Evolutionary conservation across 2,113 vertebrate genomes (phyloP).

Genomic region (Scolopax mira): DNA sequence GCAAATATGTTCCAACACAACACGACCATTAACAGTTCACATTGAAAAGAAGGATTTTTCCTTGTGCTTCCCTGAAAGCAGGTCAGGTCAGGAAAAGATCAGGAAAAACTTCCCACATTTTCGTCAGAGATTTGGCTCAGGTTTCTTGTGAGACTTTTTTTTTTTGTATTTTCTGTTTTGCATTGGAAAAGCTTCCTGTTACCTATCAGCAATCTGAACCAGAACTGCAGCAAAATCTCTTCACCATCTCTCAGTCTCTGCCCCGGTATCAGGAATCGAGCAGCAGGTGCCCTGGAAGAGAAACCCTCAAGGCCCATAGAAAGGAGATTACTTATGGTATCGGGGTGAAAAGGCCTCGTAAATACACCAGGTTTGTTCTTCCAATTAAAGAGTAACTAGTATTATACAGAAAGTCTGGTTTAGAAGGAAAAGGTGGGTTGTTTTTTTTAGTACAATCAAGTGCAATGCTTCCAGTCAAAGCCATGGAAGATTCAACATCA

Average conservation of each 20-base stretch:
- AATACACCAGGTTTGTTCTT: neutral
- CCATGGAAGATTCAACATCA: neutral
- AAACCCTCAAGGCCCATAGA: neutral
- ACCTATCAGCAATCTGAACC: neutral
- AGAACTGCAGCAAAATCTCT: neutral
- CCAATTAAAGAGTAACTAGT: neutral
- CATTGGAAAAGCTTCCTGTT: neutral
- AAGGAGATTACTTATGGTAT: rapidly evolving
- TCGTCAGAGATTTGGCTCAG: neutral
- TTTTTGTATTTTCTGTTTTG: neutral
- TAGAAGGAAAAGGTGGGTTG: neutral
- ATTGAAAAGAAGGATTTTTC: neutral
- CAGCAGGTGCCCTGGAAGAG: neutral
- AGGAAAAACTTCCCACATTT: neutral
- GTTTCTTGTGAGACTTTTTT: neutral
- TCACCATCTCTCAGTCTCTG: neutral
- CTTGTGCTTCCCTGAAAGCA: rapidly evolving
- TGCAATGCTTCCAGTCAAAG: neutral
- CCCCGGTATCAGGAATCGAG: neutral
- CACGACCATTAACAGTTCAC: neutral
- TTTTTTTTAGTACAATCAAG: neutral
- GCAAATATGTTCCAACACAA: neutral
- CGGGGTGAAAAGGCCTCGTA: neutral
- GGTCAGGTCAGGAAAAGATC: neutral
- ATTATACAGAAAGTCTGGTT: neutral